phyloP scores from a whole-genome alignment of 1,140 invertebrate species.

The Megalopta genalis region DNA sequence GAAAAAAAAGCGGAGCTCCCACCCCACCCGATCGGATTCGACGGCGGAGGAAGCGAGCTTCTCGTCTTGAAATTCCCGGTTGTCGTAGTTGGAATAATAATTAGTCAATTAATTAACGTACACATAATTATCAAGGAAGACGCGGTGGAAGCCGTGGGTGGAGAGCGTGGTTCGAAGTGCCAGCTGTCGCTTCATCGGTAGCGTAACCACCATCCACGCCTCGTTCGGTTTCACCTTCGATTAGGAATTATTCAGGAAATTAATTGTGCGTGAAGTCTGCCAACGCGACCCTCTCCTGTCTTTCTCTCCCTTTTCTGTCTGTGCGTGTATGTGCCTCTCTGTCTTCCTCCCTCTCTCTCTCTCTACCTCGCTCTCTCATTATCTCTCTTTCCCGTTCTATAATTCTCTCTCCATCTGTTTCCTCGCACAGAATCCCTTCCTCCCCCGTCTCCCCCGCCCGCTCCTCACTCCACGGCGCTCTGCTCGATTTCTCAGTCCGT shows the following conservation, averaged over 20 bases:
- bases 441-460: too few relatives aligned
- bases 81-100: conserved; percentile 75
- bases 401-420: background rate
- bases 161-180: conserved; percentile 28
- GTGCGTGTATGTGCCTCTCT: background rate
- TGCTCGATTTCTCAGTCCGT: conserved; percentile 37
- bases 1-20: too few relatives aligned
- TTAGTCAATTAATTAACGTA: conserved; percentile 80
- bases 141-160: conserved; percentile 50
- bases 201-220: conserved; percentile 41
- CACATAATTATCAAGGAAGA: conserved; percentile 78
- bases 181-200: conserved; percentile 44
- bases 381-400: background rate
- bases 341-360: background rate
- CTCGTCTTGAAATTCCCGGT: conserved; percentile 55
- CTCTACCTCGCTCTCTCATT: background rate
- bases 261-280: conserved; percentile 79
- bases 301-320: background rate
- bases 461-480: background rate
- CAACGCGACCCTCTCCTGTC: conserved; percentile 27
- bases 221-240: conserved; percentile 69
- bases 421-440: too few relatives aligned
- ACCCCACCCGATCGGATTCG: conserved; percentile 37
- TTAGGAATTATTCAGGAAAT: conserved; percentile 77
- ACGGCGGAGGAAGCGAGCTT: conserved; percentile 39